phyloP scores from a whole-genome alignment of 2,888 invertebrate genomes.

The Eumacrocentrus americanus region DNA sequence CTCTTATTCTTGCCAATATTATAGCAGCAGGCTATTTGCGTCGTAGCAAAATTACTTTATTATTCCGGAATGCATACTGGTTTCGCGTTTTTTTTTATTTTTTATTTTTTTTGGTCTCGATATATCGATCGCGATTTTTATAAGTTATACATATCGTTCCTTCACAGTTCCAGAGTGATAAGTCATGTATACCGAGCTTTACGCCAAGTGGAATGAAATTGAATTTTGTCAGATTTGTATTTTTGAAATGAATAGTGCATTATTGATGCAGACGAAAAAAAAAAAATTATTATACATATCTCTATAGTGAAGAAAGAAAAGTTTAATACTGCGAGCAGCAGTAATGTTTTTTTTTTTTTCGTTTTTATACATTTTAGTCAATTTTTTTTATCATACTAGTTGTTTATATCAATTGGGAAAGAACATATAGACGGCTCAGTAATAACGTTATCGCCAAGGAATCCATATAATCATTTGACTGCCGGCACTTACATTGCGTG shows the following conservation, averaged over 20 bases:
- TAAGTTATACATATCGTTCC: background rate
- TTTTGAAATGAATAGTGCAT: background rate
- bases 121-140: conserved; percentile 9
- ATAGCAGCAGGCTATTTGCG: conserved; percentile 32
- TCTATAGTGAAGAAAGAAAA: conserved; percentile 5
- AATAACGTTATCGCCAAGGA: background rate
- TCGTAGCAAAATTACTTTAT: conserved; percentile 38
- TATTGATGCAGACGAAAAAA: background rate
- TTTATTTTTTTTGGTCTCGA: background rate
- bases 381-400: background rate
- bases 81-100: conserved; percentile 9
- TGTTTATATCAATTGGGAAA: conserved; percentile 15
- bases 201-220: conserved; percentile 32
- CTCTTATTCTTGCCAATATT: conserved; percentile 18
- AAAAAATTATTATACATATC: conserved; percentile 4
- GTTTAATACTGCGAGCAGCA: background rate
- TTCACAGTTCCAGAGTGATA: conserved; percentile 9
- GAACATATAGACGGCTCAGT: conserved; percentile 10
- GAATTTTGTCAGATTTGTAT: conserved; percentile 24
- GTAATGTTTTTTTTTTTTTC: background rate
- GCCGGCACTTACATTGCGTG: background rate
- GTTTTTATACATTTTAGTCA: background rate
- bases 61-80: conserved; percentile 37
- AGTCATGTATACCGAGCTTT: conserved; percentile 25
- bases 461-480: background rate